Base-by-base conservation (phyloP, 2,888 invertebrate species). In the Pristionchus exspectatus region DNA sequence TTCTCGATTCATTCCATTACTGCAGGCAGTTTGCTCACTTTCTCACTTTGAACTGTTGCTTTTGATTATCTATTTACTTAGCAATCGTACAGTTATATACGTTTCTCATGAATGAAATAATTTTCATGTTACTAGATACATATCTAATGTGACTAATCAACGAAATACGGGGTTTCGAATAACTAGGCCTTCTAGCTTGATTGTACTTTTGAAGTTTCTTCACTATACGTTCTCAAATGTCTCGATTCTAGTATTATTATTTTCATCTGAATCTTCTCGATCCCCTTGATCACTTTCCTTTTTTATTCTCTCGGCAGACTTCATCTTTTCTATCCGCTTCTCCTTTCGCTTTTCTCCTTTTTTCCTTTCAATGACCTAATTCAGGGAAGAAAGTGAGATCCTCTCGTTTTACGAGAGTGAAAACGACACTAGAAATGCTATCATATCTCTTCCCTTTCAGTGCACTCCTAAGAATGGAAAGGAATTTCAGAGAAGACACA, bases 351-450 rank as follows among this genome's bases (percentile, higher is more conserved):
- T 56, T 88, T 33, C 69, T 88, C 44, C 44, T 50, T 88, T 63
- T 38, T 77, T 54, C 66, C 69, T 88, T 74, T 63, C 50, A 74
- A 77, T 88, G 77, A 81, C 83, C 83, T 16, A 88, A 88, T 44
- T 63, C 33, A 56, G n/a, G 88, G 50, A 27, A 12, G 84, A 56
- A 59, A 84, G 84, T 84, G 84, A 84, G 56, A 84, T 54, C 30
- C 84, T 84, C n/a, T 56, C 59, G 30, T 56, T 84, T 77, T 77
- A 77, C 84, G 84, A 84, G 84, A 84, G 84, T 84, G 59, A 59
- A 56, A 84, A 56, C 56, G 59, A 84, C 24, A 10, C 56, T n/a
- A 18, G 33, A 30, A 56, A 56, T 59, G 56, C 59, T 59, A 54
- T 84, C 84, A 44, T 84, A 83, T 83, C 81, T 33, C 16, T 84